Conservation (phyloP, 2,888 invertebrate genomes). For the Deilephila elpenor region DNA sequence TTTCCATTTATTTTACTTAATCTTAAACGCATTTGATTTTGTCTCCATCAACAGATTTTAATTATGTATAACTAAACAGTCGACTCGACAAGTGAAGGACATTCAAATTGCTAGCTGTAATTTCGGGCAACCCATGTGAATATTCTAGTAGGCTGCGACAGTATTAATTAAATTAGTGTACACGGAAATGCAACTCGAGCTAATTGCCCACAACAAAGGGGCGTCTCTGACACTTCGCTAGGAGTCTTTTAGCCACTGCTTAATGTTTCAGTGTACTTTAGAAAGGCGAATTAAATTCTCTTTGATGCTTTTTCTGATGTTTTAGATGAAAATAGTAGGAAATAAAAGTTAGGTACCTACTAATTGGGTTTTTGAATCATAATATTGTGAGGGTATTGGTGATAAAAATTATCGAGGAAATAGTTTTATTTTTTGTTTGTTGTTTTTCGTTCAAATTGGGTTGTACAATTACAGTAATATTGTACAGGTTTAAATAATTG, state of each 20-base stretch:
- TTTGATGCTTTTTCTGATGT: neutral
- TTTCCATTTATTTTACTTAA: no score
- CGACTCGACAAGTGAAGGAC: neutral
- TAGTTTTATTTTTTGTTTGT: no score
- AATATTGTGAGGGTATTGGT: no score
- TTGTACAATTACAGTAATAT: no score
- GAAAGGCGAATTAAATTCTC: neutral
- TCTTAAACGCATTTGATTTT: no score
- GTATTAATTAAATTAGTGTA: slow-evolving; percentile 18
- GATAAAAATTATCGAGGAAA: no score
- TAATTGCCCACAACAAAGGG: slow-evolving; percentile 20
- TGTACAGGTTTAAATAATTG: no score
- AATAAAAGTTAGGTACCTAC: neutral
- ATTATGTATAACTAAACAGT: neutral
- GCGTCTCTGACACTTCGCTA: slow-evolving; percentile 9
- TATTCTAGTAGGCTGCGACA: slow-evolving; percentile 17
- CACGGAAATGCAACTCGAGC: slow-evolving; percentile 14
- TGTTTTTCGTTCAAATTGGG: no score
- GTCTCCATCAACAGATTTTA: no score
- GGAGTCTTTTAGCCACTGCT: slow-evolving; percentile 7
- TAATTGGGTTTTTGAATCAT: no score
- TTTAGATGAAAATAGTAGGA: neutral
- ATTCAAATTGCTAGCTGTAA: neutral
- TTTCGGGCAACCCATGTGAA: slow-evolving; percentile 5
- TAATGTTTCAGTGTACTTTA: slow-evolving; percentile 3